phyloP scores from a whole-genome alignment of 2,797 vertebrate genomes.

The Alca torda region DNA sequence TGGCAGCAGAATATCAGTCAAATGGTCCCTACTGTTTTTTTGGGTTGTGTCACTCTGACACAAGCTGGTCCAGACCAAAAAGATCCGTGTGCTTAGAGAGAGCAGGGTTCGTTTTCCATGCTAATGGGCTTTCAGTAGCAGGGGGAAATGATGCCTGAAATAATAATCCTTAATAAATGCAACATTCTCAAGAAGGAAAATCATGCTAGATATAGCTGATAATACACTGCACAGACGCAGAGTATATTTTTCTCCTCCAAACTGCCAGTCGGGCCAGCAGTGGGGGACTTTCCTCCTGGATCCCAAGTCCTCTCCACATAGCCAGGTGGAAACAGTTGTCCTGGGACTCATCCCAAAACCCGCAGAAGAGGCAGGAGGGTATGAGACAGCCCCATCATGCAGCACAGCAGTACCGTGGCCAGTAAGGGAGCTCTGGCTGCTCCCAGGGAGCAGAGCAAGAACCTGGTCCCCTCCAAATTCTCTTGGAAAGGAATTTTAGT shows the following conservation, averaged over 20 bases:
- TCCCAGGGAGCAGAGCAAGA: fast-evolving
- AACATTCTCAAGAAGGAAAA: slow-evolving; percentile 1
- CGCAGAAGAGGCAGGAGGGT: neutral
- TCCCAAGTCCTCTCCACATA: neutral
- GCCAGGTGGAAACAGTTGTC: neutral
- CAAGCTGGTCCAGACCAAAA: slow-evolving; percentile 16
- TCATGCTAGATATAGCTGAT: neutral
- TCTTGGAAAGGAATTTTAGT: neutral
- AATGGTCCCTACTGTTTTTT: neutral
- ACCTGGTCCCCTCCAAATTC: neutral
- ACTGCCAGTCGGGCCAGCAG: fast-evolving
- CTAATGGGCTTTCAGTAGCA: slow-evolving; percentile 23
- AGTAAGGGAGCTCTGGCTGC: neutral
- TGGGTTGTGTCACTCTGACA: slow-evolving; percentile 24
- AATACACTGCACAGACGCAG: neutral
- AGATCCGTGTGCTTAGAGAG: neutral
- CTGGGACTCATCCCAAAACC: neutral
- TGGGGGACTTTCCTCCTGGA: neutral
- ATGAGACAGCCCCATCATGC: fast-evolving
- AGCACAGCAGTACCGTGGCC: fast-evolving
- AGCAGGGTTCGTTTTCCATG: slow-evolving; percentile 31
- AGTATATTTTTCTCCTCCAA: neutral
- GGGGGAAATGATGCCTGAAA: slow-evolving; percentile 37
- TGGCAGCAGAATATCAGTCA: slow-evolving; percentile 19
- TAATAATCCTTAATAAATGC: slow-evolving; percentile 42